These are phyloP conservation scores for Chrysogorgia sp. DNA, from an alignment of 92 coral and sea anemone species.

Conservation along the genomic window DNA sequence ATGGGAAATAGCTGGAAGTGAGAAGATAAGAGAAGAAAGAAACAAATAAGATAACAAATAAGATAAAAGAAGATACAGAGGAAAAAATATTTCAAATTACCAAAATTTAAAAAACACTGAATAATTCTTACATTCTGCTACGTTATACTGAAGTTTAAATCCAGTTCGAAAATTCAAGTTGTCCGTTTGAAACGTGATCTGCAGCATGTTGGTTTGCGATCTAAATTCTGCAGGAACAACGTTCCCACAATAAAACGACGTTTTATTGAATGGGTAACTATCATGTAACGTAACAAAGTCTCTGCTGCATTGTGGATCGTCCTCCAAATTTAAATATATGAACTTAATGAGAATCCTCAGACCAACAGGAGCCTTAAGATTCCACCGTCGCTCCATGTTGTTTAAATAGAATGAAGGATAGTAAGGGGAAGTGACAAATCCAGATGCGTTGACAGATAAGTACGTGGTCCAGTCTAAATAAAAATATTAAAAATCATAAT, in stretches of 20 bases:
- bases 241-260: constrained; percentile 70
- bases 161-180: constrained; percentile 47
- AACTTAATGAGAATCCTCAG: constrained; percentile 65
- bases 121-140: constrained; percentile 15
- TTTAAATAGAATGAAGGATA: constrained; percentile 73
- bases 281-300: constrained; percentile 74
- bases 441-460: constrained; percentile 12
- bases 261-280: constrained; percentile 31
- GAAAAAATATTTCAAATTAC: neutral
- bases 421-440: constrained; percentile 66
- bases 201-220: constrained; percentile 58
- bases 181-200: constrained; percentile 62
- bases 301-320: constrained; percentile 56
- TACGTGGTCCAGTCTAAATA: constrained; percentile 3
- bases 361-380: constrained; percentile 53
- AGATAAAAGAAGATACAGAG: neutral
- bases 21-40: no score
- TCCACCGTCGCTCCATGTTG: constrained; percentile 67
- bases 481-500: no score
- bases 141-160: constrained; percentile 54
- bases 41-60: neutral
- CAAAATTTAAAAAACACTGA: no score
- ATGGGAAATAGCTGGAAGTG: no score
- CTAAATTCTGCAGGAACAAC: constrained; percentile 54
- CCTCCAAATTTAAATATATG: constrained; percentile 51